phyloP scores from a whole-genome alignment of 2,797 vertebrate genomes.

The Takifugu rubripes region DNA sequence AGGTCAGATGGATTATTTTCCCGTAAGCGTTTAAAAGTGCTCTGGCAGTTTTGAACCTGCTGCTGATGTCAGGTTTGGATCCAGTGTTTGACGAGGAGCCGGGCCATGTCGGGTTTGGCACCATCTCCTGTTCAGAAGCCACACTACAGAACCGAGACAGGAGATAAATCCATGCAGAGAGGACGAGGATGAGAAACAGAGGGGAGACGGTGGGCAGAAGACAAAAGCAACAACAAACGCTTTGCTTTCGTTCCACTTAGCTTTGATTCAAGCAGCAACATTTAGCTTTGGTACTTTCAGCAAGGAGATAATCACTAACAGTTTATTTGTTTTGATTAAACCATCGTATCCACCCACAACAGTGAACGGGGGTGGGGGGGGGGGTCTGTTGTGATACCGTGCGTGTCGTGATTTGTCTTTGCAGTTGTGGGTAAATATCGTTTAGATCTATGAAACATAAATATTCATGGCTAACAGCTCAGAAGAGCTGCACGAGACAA shows the following conservation, averaged over 20 bases:
- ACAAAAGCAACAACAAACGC: neutral
- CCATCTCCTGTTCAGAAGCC: slow-evolving; percentile 66
- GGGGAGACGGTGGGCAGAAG: neutral
- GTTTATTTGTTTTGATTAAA: slow-evolving; percentile 22
- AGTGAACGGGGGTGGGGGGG: slow-evolving; percentile 5
- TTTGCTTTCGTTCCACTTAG: neutral
- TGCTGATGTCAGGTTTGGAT: neutral
- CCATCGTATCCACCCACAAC: slow-evolving; percentile 25
- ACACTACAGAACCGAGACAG: slow-evolving; percentile 35
- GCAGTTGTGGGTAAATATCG: slow-evolving; percentile 2
- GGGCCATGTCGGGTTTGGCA: slow-evolving; percentile 57
- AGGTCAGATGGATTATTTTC: neutral
- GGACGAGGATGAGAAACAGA: neutral
- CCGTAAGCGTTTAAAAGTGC: neutral
- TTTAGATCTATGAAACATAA: neutral
- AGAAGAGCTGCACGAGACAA: too few relatives aligned
- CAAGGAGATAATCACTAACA: neutral
- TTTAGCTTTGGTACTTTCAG: neutral
- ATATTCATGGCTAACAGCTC: neutral
- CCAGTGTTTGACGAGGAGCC: neutral
- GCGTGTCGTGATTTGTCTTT: slow-evolving; percentile 3
- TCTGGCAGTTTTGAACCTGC: neutral
- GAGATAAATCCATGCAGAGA: neutral
- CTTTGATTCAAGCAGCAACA: neutral
- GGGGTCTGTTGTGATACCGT: slow-evolving; percentile 4